phyloP scores from a whole-genome alignment of 2,797 vertebrate genomes.

The Sebastolobus alascanus region DNA sequence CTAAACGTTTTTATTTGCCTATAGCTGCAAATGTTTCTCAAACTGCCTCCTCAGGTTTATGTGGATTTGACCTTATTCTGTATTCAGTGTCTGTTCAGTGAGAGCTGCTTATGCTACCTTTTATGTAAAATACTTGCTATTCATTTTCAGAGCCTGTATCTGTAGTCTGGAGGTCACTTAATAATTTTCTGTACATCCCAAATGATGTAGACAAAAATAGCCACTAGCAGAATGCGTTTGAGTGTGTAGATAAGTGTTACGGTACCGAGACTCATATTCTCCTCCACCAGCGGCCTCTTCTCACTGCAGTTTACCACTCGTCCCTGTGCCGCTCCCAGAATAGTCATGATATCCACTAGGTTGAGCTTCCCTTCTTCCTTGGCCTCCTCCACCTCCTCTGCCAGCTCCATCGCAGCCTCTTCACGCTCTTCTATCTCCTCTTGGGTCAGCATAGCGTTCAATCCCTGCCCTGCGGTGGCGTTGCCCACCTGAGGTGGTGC shows the following conservation, averaged over 20 bases:
- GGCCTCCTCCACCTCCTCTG: constrained; percentile 84
- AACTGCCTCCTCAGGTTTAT: constrained; percentile 16
- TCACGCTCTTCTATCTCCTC: constrained; percentile 84
- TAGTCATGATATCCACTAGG: constrained; percentile 96
- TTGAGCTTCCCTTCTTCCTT: constrained; percentile 89
- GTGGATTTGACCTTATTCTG: constrained; percentile 9
- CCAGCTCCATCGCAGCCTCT: constrained; percentile 82
- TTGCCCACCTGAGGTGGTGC: constrained; percentile 82
- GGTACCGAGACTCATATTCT: constrained; percentile 88
- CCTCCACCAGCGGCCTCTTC: constrained; percentile 85
- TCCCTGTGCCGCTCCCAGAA: constrained; percentile 91
- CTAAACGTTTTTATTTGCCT: background rate
- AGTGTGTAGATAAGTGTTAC: constrained; percentile 85
- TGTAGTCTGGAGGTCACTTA: constrained; percentile 62
- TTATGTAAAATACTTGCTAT: constrained; percentile 20
- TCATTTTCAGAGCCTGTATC: constrained; percentile 27
- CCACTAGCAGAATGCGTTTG: constrained; percentile 82
- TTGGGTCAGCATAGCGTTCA: constrained; percentile 73
- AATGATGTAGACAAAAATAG: constrained; percentile 84
- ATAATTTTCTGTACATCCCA: constrained; percentile 88
- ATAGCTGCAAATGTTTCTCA: constrained; percentile 19
- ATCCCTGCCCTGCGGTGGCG: constrained; percentile 45
- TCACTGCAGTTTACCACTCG: constrained; percentile 83
- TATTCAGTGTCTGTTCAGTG: constrained; percentile 19
- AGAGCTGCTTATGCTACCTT: constrained; percentile 3